Conservation (phyloP, 2,888 invertebrate genomes). For the Petrolisthes cinctipes region DNA sequence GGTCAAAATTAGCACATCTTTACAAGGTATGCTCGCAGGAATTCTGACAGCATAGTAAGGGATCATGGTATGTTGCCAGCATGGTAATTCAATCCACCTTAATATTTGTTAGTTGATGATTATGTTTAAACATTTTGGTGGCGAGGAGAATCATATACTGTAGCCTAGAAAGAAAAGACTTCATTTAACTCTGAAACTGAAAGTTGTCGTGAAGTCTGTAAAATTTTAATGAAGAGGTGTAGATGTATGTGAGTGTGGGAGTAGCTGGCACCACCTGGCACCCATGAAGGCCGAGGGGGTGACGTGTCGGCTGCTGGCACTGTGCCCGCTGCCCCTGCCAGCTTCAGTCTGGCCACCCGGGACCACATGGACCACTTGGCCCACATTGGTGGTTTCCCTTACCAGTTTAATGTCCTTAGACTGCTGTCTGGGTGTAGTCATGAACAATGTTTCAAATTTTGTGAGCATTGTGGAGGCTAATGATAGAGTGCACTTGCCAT, state of each 20-base stretch:
- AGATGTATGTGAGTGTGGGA: conserved; percentile 29
- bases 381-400: conserved; percentile 30
- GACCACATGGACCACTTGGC: conserved; percentile 46
- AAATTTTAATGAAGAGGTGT: not conserved
- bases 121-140: not conserved
- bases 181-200: no score
- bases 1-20: not conserved
- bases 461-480: no score
- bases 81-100: conserved; percentile 26
- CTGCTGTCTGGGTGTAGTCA: no score
- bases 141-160: not conserved
- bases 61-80: not conserved
- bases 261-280: conserved; percentile 37
- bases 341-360: conserved; percentile 37
- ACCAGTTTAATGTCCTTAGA: conserved; percentile 18
- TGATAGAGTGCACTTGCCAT: no score
- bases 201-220: not conserved
- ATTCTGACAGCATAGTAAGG: conserved; percentile 6
- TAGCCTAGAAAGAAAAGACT: no score
- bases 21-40: not conserved
- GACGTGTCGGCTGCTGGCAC: conserved; percentile 47
- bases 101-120: no score
- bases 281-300: conserved; percentile 37
- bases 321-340: conserved; percentile 29
- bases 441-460: no score